phyloP scores from a whole-genome alignment of 2,888 invertebrate genomes.

The Nomada ruficornis region DNA sequence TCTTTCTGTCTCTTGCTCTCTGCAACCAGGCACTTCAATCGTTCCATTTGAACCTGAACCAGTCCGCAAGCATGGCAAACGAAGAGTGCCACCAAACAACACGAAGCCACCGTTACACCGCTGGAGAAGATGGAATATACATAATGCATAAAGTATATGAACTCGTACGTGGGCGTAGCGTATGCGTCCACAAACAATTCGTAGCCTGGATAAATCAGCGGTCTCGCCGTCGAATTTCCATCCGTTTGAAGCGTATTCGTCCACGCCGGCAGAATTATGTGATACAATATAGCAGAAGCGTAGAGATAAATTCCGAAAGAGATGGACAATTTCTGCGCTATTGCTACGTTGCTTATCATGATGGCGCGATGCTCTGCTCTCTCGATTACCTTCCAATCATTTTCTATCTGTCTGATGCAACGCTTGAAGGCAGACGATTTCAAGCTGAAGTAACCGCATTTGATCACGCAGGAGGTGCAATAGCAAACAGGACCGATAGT shows the following conservation, averaged over 20 bases:
- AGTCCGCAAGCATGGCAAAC: conserved; percentile 72
- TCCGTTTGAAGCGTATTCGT: conserved; percentile 1
- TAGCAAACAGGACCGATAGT: conserved; percentile 70
- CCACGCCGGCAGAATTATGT: conserved; percentile 42
- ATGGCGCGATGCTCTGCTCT: conserved; percentile 55
- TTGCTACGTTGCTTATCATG: conserved; percentile 66
- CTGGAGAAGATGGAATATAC: neutral
- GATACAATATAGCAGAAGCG: conserved; percentile 53
- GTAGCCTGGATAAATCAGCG: conserved; percentile 67
- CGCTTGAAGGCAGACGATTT: conserved; percentile 14
- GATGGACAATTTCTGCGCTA: conserved; percentile 61
- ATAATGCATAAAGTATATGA: conserved; percentile 57
- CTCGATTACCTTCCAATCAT: conserved; percentile 63
- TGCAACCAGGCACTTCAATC: conserved; percentile 32
- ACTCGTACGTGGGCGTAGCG: conserved; percentile 67
- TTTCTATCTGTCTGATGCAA: conserved; percentile 67
- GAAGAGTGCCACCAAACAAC: conserved; percentile 65
- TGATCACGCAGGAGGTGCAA: conserved; percentile 63
- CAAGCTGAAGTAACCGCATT: conserved; percentile 66
- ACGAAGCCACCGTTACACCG: too few species aligned
- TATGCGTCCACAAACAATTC: conserved; percentile 53
- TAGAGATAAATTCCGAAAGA: conserved; percentile 61
- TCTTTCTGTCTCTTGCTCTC: neutral
- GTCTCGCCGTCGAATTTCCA: conserved; percentile 60
- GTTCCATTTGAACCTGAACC: conserved; percentile 59